A percentile compares a stretch with the other conserved stretches of the same genome.
Evolutionary conservation across 1,140 invertebrate genomes (phyloP).

Genomic region (Trachymyrmex cornetzi): DNA sequence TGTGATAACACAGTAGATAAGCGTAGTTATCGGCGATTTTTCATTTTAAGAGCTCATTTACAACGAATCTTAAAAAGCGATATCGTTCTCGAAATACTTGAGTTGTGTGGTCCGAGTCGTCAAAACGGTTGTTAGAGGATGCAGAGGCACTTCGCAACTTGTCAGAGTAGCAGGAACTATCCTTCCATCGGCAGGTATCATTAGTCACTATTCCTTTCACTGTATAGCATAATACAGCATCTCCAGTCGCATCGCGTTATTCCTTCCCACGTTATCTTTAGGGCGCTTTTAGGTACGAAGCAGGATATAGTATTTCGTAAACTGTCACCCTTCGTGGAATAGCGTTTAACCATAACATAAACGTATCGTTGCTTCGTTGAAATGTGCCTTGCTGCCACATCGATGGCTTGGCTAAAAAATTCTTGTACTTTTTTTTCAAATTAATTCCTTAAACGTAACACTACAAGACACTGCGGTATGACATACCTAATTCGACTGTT

Average conservation of each 20-base stretch:
- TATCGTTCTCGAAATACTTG: constrained; percentile 34
- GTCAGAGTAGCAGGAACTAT: neutral
- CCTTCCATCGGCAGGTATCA: constrained; percentile 45
- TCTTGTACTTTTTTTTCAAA: neutral
- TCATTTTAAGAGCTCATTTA: constrained; percentile 32
- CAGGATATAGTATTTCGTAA: constrained; percentile 56
- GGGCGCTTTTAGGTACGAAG: neutral
- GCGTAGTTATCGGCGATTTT: neutral
- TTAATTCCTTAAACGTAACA: no score
- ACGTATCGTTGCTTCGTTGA: neutral
- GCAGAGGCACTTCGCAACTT: neutral
- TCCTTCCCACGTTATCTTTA: constrained; percentile 67
- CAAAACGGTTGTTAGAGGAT: neutral
- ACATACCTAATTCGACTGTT: no score
- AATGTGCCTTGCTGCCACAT: neutral
- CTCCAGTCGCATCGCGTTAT: constrained; percentile 40
- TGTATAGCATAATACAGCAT: constrained; percentile 24
- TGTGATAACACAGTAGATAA: neutral
- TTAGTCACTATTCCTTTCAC: constrained; percentile 61
- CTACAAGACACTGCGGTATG: no score
- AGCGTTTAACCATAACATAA: neutral
- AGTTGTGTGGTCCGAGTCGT: constrained; percentile 35
- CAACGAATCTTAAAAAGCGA: neutral
- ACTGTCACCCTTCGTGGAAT: constrained; percentile 2
- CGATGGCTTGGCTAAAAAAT: neutral